Base-by-base conservation (phyloP, 2,797 vertebrate species). In the Morus bassanus region DNA sequence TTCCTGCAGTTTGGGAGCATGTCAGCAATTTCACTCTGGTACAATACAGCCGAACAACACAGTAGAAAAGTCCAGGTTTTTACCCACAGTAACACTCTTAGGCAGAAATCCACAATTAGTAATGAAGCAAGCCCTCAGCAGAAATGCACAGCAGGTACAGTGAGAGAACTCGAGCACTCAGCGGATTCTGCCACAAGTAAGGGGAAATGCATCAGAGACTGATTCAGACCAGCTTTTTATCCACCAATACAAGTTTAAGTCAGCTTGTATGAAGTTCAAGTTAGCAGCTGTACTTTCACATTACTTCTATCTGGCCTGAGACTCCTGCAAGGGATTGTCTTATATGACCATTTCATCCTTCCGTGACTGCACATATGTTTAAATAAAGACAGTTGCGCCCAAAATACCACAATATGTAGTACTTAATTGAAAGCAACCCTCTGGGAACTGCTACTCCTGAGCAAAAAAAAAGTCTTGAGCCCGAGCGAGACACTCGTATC, bases 401-500 rank as follows among this genome's bases (percentile, higher is more conserved):
- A 17, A 87, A 91, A 63, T 18, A 75, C 35, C 78, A 70, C 63
- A 60, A 25, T 37, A 30, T 69, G 24, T 3, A 54, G 28, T 4
- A 57, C 31, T 82, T 43, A 43, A 59, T 0, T 70, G 64, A 85
- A 68, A 94, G 31, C 16, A 74, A 24, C 3, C 25, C 61, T 53
- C 60, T 86, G 76, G 64, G n/a, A 94, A 67, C n/a, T 60, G 35
- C 70, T 76, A 2, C 22, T 61, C 31, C 33, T 13, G 35, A 91
- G 30, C 19, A 67, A 75, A 87, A 70, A 79, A 46, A 76, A 4
- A 12, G 63, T n/a, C 75, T n/a, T 43, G 15, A 76, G 68, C 43
- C 33, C 1, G 0, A 61, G 46, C 0, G 6, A 93, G 80, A 82
- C 0, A 0, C 8, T 75, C 35, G 48, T 72, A 68, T 50, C n/a